Evolutionary conservation across 2,113 vertebrate genomes (phyloP).

Genomic region (Phrynosoma platyrhinos): DNA sequence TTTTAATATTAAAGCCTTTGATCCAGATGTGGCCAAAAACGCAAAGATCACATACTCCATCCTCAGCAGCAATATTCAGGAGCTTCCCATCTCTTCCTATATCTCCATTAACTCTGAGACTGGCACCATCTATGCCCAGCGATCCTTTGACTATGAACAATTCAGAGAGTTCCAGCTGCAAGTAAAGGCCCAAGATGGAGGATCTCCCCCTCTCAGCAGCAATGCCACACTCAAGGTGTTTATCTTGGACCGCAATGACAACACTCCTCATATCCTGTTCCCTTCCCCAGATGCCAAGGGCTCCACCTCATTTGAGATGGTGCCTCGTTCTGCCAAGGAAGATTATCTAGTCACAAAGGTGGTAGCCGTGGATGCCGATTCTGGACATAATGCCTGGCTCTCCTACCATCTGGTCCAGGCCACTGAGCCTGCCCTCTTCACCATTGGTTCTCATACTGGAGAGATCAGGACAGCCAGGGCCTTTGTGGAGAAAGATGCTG

Average conservation of each 20-base stretch:
- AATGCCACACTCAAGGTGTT: background rate
- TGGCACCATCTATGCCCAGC: slow-evolving; percentile 12
- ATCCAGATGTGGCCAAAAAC: slow-evolving; percentile 43
- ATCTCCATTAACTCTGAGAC: slow-evolving; percentile 16
- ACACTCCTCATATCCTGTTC: slow-evolving; percentile 15
- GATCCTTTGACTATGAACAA: slow-evolving; percentile 17
- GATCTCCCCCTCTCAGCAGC: slow-evolving; percentile 1
- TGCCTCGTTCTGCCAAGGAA: background rate
- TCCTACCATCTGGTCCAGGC: slow-evolving; percentile 13
- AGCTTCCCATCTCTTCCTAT: slow-evolving; percentile 12
- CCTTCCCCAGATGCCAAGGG: slow-evolving; percentile 1
- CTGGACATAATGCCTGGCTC: slow-evolving; percentile 12
- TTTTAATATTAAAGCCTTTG: slow-evolving; percentile 24
- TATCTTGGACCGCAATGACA: slow-evolving; percentile 2
- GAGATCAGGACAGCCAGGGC: slow-evolving; percentile 13
- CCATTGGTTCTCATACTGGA: slow-evolving; percentile 1
- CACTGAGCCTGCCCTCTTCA: background rate
- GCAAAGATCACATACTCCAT: slow-evolving; percentile 49
- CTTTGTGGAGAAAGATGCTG: background rate
- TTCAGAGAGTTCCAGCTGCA: slow-evolving; percentile 6
- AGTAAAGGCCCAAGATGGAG: slow-evolving; percentile 12
- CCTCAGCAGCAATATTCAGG: slow-evolving; percentile 7
- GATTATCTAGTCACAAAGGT: slow-evolving; percentile 17
- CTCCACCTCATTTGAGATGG: slow-evolving; percentile 2
- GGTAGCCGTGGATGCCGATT: slow-evolving; percentile 12